Conservation (phyloP, 2,888 invertebrate species). For the Polyploca ridens region DNA sequence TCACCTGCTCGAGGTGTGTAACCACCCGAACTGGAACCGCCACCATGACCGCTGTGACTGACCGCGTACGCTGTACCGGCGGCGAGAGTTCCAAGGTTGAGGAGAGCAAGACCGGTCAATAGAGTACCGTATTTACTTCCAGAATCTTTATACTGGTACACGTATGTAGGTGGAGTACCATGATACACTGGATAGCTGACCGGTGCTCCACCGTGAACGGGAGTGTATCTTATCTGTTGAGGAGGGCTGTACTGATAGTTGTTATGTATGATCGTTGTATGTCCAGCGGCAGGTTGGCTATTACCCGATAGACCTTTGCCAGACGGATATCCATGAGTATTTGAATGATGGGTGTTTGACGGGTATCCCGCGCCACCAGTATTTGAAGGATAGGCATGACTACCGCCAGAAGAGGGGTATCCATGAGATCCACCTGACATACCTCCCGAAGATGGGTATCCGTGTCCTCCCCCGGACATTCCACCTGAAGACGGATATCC, state of each 20-base stretch:
- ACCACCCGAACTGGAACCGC: constrained; percentile 21
- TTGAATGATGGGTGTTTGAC: constrained; percentile 29
- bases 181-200: constrained; percentile 68
- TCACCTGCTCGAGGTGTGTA: constrained; percentile 67
- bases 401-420: constrained; percentile 42
- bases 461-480: constrained; percentile 32
- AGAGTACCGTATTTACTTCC: constrained; percentile 75
- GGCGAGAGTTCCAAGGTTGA: constrained; percentile 72
- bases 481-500: constrained; percentile 25
- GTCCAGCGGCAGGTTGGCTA: constrained; percentile 16
- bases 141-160: constrained; percentile 72
- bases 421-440: constrained; percentile 24
- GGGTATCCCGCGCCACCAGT: constrained; percentile 37
- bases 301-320: constrained; percentile 32
- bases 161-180: constrained; percentile 68
- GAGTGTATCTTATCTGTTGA: constrained; percentile 65
- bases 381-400: constrained; percentile 41
- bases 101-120: constrained; percentile 68
- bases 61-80: constrained; percentile 57
- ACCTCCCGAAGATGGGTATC: constrained; percentile 40
- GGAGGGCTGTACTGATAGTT: constrained; percentile 74
- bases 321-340: constrained; percentile 33
- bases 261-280: constrained; percentile 53
- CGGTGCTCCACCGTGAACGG: constrained; percentile 56
- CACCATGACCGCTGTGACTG: constrained; percentile 33